Percentiles rank a stretch among this genome's conserved stretches.
These are phyloP conservation scores for Lasioglossum morio DNA, from an alignment of 2,888 invertebrate genomes.

Conservation along the genomic window DNA sequence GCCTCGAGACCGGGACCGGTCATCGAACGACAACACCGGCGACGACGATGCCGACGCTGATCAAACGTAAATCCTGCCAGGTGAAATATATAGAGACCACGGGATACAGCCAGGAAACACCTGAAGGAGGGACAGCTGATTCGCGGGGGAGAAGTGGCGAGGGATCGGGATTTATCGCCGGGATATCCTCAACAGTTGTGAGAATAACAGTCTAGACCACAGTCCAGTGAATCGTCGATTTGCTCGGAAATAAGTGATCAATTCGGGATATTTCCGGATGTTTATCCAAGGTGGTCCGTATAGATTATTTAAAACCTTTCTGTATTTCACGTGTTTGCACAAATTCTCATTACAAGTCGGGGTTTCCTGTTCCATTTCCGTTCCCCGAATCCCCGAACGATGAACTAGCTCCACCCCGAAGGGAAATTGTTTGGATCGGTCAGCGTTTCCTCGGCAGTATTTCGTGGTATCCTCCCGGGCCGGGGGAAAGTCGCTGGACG, in stretches of 20 bases:
- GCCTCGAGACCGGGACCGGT: constrained; percentile 47
- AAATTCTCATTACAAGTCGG: no score
- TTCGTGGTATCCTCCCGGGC: not conserved
- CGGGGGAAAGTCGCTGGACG: not conserved
- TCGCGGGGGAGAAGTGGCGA: not conserved
- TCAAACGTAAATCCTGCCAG: constrained; percentile 59
- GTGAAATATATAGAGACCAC: constrained; percentile 67
- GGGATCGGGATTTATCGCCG: constrained; percentile 49
- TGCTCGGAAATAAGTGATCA: no score
- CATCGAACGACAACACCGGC: constrained; percentile 55
- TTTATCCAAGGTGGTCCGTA: no score
- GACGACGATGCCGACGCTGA: constrained; percentile 47
- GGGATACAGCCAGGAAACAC: constrained; percentile 37
- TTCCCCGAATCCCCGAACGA: not conserved
- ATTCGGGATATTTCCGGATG: no score
- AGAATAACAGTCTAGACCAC: constrained; percentile 31
- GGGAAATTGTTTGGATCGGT: constrained; percentile 24
- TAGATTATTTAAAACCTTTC: no score
- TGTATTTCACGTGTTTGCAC: no score
- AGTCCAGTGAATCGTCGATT: no score
- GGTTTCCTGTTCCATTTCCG: not conserved
- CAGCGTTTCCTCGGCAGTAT: not conserved
- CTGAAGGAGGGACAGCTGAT: constrained; percentile 35
- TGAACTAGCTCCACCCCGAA: not conserved
- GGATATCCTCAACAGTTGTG: constrained; percentile 20